phyloP scores from a whole-genome alignment of 2,888 invertebrate genomes.

The Adelognathus sp. region DNA sequence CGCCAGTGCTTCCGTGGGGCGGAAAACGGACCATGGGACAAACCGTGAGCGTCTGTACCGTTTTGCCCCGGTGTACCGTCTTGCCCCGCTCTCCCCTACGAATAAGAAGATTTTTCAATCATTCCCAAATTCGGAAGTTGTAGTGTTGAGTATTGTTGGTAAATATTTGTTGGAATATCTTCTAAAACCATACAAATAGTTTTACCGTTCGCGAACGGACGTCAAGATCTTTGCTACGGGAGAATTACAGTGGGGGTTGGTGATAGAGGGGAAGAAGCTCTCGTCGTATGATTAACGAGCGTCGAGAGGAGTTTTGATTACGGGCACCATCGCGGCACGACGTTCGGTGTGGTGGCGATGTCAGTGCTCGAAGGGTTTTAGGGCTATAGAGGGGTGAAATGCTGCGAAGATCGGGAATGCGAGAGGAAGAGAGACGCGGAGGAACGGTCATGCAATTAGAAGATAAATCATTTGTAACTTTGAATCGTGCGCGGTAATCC shows the following conservation, averaged over 20 bases:
- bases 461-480: constrained; percentile 79
- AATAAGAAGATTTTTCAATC: no score
- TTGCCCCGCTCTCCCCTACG: no score
- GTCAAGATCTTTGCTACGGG: neutral
- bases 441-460: constrained; percentile 78
- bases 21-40: no score
- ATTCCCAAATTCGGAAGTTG: no score
- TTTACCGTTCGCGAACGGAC: neutral
- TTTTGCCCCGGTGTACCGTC: no score
- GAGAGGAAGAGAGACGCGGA: constrained; percentile 62
- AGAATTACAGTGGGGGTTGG: neutral
- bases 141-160: neutral
- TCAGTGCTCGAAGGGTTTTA: constrained; percentile 48
- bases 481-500: constrained; percentile 64
- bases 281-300: constrained; percentile 75
- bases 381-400: constrained; percentile 14
- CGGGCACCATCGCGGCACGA: constrained; percentile 51
- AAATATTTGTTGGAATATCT: no score
- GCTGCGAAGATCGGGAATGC: neutral
- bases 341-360: constrained; percentile 23
- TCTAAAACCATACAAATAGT: neutral
- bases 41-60: no score
- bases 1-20: no score
- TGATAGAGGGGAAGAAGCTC: constrained; percentile 33
- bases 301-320: constrained; percentile 76